These are phyloP conservation scores for Drosophila ohnishii DNA, from an alignment of 1,140 invertebrate genomes.

Conservation along the genomic window DNA sequence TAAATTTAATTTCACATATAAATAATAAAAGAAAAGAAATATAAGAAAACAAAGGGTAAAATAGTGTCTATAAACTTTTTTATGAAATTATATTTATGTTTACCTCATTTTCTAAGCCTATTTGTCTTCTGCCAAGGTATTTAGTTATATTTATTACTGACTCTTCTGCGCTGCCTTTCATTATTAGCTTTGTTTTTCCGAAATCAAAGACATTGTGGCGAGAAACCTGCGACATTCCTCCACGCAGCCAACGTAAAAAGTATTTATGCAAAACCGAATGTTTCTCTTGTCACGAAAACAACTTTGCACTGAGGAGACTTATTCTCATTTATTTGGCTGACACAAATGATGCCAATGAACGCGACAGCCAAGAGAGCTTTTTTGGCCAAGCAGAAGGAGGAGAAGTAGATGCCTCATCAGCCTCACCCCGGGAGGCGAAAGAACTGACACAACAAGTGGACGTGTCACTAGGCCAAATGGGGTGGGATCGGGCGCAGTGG, in stretches of 20 bases:
- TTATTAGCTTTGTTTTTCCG: slow-evolving; percentile 4
- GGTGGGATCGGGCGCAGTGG: not conserved
- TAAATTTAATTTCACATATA: not conserved
- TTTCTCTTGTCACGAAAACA: slow-evolving; percentile 18
- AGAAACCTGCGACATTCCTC: slow-evolving; percentile 24
- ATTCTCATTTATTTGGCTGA: slow-evolving; percentile 44
- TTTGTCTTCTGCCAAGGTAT: slow-evolving; percentile 3
- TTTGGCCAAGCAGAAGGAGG: not conserved
- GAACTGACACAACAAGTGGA: slow-evolving; percentile 63
- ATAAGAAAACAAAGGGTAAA: not conserved
- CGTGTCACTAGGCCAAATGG: slow-evolving; percentile 48
- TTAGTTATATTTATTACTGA: not conserved
- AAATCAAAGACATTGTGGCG: not conserved
- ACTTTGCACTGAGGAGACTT: slow-evolving; percentile 16
- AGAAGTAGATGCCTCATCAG: slow-evolving; percentile 1
- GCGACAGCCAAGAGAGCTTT: slow-evolving; percentile 15
- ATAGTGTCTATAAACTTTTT: not conserved
- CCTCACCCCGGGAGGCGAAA: slow-evolving; percentile 42
- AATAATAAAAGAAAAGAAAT: not conserved
- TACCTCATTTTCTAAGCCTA: not conserved
- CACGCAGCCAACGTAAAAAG: slow-evolving; percentile 11
- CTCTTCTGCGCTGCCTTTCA: not conserved
- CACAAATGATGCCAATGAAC: slow-evolving; percentile 76
- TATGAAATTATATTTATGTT: not conserved
- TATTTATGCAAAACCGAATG: slow-evolving; percentile 33